Evolutionary conservation across 2,797 vertebrate genomes (phyloP), one percentile per base, ranked within the genome.

Genomic region (Leptodactylus fallax): DNA sequence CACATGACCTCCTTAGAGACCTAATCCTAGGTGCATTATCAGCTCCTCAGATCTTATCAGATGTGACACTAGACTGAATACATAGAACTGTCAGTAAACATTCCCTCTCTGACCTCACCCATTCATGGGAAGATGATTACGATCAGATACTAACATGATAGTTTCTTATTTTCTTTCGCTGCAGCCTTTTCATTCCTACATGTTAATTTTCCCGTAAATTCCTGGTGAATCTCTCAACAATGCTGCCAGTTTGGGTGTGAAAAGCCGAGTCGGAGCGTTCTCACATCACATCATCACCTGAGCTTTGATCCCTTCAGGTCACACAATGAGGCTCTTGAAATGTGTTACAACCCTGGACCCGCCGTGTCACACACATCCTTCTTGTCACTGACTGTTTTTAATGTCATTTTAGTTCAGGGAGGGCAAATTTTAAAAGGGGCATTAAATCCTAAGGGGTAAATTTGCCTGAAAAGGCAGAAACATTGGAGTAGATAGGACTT

Each of bases 231-330:
- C 83, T 85, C 27, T 77, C 71, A 76, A 7, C 49, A 17, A 83
- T 56, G 55, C 83, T 25, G 49, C 78, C 23, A 12, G 45, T 45
- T 16, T 23, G 60, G 78, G 77, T 80, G 85, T 78, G 80, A 67
- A 63, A 7, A 83, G 19, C 16, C 12, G 8, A 58, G 45, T 8
- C 2, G n/a, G 12, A 14, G 9, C 13, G 17, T 74, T 78, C 84
- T 56, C 85, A 86, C 56, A 53, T 86, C 74, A 86, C 60, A 13
- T 87, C 86, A 87, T 65, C 87, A 79, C 87, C 87, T 87, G 87
- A 56, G 86, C 71, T 25, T 67, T 47, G 6, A 77, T 47, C 71
- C 80, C 74, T 87, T 47, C 71, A 78, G 71, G 67, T 87, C 25
- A 55, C 60, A 65, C 58, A 76, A 27, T 49, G 19, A 76, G 65